Conservation (phyloP, 2,888 invertebrate genomes). For the Cabera pusaria region DNA sequence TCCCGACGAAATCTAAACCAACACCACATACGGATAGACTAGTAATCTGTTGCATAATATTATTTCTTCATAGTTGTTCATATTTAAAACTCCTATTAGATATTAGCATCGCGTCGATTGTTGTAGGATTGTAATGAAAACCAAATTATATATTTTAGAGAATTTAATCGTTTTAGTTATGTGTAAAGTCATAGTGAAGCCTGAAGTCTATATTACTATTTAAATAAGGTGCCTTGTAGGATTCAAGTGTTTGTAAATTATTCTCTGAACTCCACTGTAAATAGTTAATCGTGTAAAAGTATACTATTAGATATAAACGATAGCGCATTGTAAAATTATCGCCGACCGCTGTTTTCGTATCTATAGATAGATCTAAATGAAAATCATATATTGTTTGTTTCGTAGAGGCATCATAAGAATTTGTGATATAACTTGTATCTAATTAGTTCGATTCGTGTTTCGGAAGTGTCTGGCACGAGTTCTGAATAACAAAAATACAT, state of each 20-base stretch:
- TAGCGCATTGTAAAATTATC: constrained; percentile 71
- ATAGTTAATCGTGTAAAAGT: constrained; percentile 75
- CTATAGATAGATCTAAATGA: constrained; percentile 67
- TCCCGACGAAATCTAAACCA: constrained; percentile 52
- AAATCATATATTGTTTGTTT: constrained; percentile 74
- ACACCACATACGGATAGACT: constrained; percentile 63
- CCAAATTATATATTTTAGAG: constrained; percentile 83
- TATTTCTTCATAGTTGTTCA: constrained; percentile 79
- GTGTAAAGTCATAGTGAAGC: constrained; percentile 81
- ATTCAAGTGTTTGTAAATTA: constrained; percentile 78
- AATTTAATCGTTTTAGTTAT: constrained; percentile 79
- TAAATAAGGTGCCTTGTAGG: constrained; percentile 80
- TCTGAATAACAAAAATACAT: constrained; percentile 70
- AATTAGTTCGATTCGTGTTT: constrained; percentile 69
- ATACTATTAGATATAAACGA: constrained; percentile 74
- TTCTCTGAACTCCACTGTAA: constrained; percentile 77
- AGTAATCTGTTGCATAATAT: constrained; percentile 81
- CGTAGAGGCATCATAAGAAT: constrained; percentile 80
- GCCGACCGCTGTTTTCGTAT: constrained; percentile 60
- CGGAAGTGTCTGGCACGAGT: constrained; percentile 53
- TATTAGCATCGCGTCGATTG: constrained; percentile 77
- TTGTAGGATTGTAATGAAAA: constrained; percentile 80
- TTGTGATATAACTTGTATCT: constrained; percentile 81
- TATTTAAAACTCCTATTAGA: constrained; percentile 82
- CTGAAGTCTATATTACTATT: constrained; percentile 78